Evolutionary conservation across 2,888 invertebrate genomes (phyloP), one percentile per base, ranked within the genome.

Genomic region (Abrostola triplasia): DNA sequence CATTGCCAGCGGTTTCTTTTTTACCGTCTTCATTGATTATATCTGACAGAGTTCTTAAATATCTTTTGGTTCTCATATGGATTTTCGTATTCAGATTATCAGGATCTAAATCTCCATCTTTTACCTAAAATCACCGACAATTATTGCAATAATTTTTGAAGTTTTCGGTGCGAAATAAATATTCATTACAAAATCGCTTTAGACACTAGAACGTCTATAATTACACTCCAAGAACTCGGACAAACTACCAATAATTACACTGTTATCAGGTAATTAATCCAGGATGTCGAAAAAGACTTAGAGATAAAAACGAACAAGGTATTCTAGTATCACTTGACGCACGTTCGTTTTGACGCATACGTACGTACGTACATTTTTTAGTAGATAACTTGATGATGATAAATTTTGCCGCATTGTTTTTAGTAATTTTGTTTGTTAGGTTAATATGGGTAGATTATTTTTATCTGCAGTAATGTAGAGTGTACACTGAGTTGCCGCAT

Each of bases 311-410:
- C 75, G 75, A 76, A 80, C 73, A 66, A 77, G 64, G 56, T 11
- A 37, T 56, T 67, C 56, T 74, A 63, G 58, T 76, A 79, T 77
- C 76, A 76, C 82, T 75, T 90, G 90, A 90, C 90, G 90, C 87
- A 90, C 77, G 73, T 70, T 24, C 24, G 13, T 47, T 47, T 24
- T 47, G 44, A 47, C 44, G 44, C 44, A 44, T 44, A 13, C 6
- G 44, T 13, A 47, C 44, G 24, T 24, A 44, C 44, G 44, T 44
- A 47, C 44, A 47, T 73, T 65, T 73, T 73, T 64, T 59, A 13
- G 41, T 79, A 80, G 87, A 88, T 88, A 84, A 81, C 66, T 73
- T 71, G 78, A 82, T 86, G 84, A 81, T 77, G 83, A 85, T 87
- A 83, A 82, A 61, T 70, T 82, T 73, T 83, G 70, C 76, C 79